These are phyloP conservation scores for Irena cyanogastra DNA, from an alignment of 2,113 vertebrate genomes.

Conservation along the genomic window DNA sequence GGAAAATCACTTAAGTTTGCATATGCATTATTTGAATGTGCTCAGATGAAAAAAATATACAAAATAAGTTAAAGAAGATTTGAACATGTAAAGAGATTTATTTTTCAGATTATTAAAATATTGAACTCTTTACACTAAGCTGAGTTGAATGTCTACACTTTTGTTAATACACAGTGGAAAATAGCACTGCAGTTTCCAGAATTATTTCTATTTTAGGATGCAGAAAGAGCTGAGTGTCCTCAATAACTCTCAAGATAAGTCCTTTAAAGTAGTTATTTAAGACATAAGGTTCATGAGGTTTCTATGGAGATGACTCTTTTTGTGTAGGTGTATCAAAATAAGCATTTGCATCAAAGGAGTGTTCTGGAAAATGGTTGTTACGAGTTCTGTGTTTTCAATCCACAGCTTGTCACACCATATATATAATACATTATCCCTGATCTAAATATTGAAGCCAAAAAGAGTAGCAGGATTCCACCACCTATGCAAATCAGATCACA, in stretches of 20 bases:
- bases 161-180: not conserved
- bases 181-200: not conserved
- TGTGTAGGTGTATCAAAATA: conserved; percentile 35
- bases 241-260: conserved; percentile 34
- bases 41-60: not conserved
- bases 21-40: not conserved
- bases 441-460: conserved; percentile 6
- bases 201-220: conserved; percentile 38
- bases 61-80: not conserved
- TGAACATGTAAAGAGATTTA: not conserved
- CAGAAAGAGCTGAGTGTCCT: not conserved
- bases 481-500: conserved; percentile 21
- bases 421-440: not conserved
- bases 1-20: not conserved
- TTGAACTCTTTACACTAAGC: not conserved
- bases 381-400: not conserved
- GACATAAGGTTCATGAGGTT: conserved; percentile 31
- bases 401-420: not conserved
- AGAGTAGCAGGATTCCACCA: not conserved
- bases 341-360: conserved; percentile 11
- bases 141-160: not conserved
- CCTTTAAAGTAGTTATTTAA: conserved; percentile 50
- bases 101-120: conserved; percentile 16
- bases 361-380: not conserved
- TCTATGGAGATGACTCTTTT: conserved; percentile 44